These are phyloP conservation scores for Pocillopora verrucosa DNA, from an alignment of 64 coral and sea anemone species.

Conservation along the genomic window DNA sequence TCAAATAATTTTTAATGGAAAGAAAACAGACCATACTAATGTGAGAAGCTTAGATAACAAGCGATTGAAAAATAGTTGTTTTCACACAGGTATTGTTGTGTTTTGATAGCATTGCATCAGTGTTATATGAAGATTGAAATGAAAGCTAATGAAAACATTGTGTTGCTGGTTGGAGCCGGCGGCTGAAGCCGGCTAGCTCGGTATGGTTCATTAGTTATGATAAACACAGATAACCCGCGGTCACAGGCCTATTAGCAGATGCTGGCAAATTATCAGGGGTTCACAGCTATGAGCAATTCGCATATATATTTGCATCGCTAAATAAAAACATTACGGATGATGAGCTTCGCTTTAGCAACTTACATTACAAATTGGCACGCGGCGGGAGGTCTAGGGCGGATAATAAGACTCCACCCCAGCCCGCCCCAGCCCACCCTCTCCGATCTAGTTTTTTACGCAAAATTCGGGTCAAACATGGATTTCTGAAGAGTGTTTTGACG, in stretches of 20 bases:
- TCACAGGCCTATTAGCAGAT: background rate
- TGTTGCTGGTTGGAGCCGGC: background rate
- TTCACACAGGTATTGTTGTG: background rate
- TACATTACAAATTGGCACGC: no score
- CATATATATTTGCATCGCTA: background rate
- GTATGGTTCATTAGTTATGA: background rate
- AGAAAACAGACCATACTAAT: background rate
- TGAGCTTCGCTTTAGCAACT: no score
- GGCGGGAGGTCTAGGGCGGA: no score
- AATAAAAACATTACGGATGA: background rate
- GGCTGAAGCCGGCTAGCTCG: no score
- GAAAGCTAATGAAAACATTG: background rate
- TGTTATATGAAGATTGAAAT: background rate
- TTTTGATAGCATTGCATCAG: background rate
- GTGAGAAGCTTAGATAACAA: background rate
- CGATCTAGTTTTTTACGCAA: no score
- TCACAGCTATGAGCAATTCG: background rate
- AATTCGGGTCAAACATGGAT: no score
- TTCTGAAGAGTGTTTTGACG: no score
- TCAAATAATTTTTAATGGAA: background rate
- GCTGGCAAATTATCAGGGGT: background rate
- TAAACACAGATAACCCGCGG: background rate
- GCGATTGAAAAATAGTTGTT: background rate
- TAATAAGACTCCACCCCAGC: no score
- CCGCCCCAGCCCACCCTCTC: no score